A percentile compares a stretch with the other conserved stretches of the same genome.
These are phyloP conservation scores for Eubasilissa regina DNA, from an alignment of 1,140 invertebrate species.

Conservation along the genomic window DNA sequence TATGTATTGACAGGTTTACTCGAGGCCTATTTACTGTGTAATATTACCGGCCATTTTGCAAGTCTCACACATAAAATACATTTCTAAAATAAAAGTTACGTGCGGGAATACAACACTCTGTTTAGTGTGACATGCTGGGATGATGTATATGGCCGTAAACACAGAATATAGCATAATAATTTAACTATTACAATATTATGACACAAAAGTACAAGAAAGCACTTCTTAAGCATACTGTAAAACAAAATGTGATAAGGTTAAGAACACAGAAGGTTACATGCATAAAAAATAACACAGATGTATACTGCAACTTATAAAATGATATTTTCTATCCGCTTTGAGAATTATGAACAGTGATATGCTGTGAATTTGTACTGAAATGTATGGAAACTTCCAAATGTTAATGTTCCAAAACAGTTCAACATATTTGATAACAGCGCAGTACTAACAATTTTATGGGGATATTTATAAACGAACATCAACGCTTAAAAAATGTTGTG, in stretches of 20 bases:
- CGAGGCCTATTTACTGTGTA: neutral
- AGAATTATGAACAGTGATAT: conserved; percentile 29
- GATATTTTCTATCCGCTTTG: neutral
- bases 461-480: too few relatives aligned
- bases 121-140: conserved; percentile 36
- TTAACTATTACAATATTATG: conserved; percentile 13
- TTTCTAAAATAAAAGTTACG: conserved; percentile 26
- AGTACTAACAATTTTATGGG: too few relatives aligned
- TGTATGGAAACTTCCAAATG: neutral
- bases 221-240: conserved; percentile 37
- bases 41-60: neutral
- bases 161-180: conserved; percentile 18
- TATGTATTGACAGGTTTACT: neutral
- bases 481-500: too few relatives aligned
- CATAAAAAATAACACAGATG: conserved; percentile 26
- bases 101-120: conserved; percentile 37
- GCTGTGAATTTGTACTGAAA: conserved; percentile 18
- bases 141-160: conserved; percentile 8
- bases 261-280: conserved; percentile 44
- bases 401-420: neutral
- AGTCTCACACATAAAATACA: conserved; percentile 42
- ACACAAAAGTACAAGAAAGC: conserved; percentile 38
- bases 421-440: neutral
- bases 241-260: conserved; percentile 34
- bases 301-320: conserved; percentile 19